Base-by-base conservation (phyloP, 2,113 vertebrate genomes). In the Glaucidium brasilianum region DNA sequence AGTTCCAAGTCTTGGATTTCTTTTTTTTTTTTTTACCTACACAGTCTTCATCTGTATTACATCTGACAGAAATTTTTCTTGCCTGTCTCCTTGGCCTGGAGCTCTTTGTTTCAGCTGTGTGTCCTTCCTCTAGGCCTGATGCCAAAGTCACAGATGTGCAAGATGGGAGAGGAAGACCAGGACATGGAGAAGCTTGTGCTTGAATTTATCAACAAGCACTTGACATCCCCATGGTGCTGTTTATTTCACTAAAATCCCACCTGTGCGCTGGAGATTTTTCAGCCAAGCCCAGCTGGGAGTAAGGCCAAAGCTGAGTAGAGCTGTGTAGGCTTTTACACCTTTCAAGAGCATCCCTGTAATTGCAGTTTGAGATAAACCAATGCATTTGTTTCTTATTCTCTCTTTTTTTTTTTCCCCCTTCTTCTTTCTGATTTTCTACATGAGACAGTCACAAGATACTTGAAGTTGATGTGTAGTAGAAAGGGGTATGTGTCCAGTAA, bases 121-220 rank as follows among this genome's bases (percentile, higher is more conserved):
- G 82, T 95, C 94, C 97, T 95, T 97, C 96, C 97, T 97, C 83
- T 94, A 92, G 97, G 97, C 94, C 37, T 7, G 64, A 5, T 66
- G 96, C 97, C 97, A 97, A 73, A 58, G 72, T 82, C 96, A 94
- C 97, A 97, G 97, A 98, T 97, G 97, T 96, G 95, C 59, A 11
- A 67, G 79, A 89, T 52, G 84, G 83, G 68, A 92, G 89, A 88
- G 58, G 78, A 73, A 72, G n/a, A 68, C 12, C 29, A 87, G 91
- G 85, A 78, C 63, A 35, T 7, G 52, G 72, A 55, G 80, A 88
- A 92, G 68, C 39, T 74, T 71, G 91, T 62, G 45, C 87, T 87
- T 80, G 55, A 37, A 96, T 96, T 96, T 73, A 88, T 97, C 97
- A 96, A 26, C 95, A 87, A 88, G 85, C 86, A 84, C 85, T 93